These are phyloP conservation scores for Amphibalanus amphitrite DNA, from an alignment of 1,140 invertebrate species.

Conservation along the genomic window DNA sequence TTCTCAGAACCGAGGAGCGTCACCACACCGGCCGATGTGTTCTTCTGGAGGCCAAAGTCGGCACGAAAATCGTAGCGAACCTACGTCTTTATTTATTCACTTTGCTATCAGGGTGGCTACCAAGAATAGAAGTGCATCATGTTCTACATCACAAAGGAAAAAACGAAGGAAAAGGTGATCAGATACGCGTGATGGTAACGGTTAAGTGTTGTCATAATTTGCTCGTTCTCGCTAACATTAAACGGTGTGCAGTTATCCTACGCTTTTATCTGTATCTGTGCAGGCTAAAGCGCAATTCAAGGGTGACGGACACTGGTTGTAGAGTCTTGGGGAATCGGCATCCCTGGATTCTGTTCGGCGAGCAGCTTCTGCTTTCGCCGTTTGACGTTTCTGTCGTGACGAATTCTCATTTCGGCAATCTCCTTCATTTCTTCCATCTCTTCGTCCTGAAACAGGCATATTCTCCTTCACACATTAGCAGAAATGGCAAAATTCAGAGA, in stretches of 20 bases:
- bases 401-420: slow-evolving; percentile 72
- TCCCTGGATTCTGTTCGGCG: background rate
- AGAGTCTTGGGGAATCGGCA: background rate
- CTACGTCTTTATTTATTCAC: too few relatives aligned
- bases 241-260: too few relatives aligned
- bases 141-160: too few relatives aligned
- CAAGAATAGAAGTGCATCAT: too few relatives aligned
- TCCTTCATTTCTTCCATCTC: slow-evolving; percentile 87
- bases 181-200: too few relatives aligned
- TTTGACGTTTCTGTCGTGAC: slow-evolving; percentile 34
- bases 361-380: slow-evolving; percentile 17
- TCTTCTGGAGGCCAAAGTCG: background rate
- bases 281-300: background rate
- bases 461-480: background rate
- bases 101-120: too few relatives aligned
- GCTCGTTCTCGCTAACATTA: too few relatives aligned
- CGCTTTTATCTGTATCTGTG: too few relatives aligned
- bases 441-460: slow-evolving; percentile 44
- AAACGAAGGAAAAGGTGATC: too few relatives aligned
- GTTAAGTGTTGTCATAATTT: too few relatives aligned
- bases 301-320: background rate
- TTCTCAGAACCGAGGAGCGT: background rate
- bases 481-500: too few relatives aligned
- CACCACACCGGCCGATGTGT: background rate
- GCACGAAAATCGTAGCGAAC: too few relatives aligned